Base-by-base conservation (phyloP, 2,113 vertebrate species). In the Microtus richardsoni region DNA sequence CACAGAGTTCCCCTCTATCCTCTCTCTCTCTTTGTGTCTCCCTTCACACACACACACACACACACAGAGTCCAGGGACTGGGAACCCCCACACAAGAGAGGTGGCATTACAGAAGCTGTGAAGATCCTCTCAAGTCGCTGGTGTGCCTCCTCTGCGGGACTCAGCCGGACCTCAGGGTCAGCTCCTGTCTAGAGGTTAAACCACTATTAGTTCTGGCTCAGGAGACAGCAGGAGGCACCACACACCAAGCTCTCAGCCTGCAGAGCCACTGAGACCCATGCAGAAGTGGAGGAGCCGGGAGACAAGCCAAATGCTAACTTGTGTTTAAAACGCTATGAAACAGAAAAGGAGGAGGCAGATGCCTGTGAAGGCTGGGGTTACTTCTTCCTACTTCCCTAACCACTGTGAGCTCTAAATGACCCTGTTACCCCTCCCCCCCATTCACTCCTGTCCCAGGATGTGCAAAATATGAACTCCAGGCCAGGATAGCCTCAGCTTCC, bases 121-220 rank as follows among this genome's bases (percentile, higher is more conserved):
- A 99, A 99, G 99, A 99, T 99, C 99, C 99, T 99, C 99, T 99
- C 99, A 97, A 99, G 98, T 39, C 99, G 99, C 96, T 98, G 99
- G 98, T 99, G 99, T 39, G 99, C 99, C 96, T 99, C 99, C 97
- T 99, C 99, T 7, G 98, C 97, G 0, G 99, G 98, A 98, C 98
- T 99, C 98, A 98, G 98, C 84, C 7, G 98, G 88, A 93, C 97
- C 0, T 33, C 5, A 0, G 96, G 93, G 91, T 90, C 88, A 8
- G 98, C 98, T 96, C 97, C 98, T 96, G 98, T 99, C 99, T 99
- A 98, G 92, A 98, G 98, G 98, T 99, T 98, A 99, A 98, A 99
- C 97, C 97, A 98, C 98, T 95, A 60, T 99, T 97, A 99, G 97
- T 95, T 44, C 64, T 21, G 22, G 95, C 79, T 64, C 2, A 0